Conservation (phyloP, 2,797 vertebrate species). For the Acanthurus leucopareius region DNA sequence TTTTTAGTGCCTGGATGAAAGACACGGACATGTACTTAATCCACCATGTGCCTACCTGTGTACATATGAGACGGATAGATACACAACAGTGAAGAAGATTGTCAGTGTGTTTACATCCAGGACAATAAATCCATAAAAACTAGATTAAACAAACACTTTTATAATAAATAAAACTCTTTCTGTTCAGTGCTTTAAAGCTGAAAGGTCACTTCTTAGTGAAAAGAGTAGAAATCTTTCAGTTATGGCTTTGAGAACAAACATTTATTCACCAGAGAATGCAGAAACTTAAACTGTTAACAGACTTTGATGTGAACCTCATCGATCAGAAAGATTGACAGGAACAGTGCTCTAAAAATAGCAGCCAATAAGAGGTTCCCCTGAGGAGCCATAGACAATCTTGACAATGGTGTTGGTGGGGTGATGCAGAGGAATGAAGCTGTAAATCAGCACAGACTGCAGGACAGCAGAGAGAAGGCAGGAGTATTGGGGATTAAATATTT, state of each 20-base stretch:
- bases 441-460: background rate
- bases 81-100: background rate
- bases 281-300: background rate
- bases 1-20: conserved; percentile 16
- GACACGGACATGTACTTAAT: background rate
- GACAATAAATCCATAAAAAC: background rate
- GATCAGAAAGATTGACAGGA: conserved; percentile 8
- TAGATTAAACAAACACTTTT: background rate
- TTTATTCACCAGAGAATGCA: background rate
- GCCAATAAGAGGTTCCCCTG: background rate
- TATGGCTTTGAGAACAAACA: no score
- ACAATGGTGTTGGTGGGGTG: background rate
- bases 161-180: background rate
- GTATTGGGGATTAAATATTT: background rate
- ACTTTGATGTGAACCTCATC: background rate
- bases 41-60: conserved; percentile 4
- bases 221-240: no score
- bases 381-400: background rate
- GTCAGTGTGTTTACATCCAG: background rate
- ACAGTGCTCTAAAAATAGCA: background rate
- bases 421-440: background rate
- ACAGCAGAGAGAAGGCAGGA: background rate
- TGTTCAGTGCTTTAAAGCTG: background rate
- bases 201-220: background rate
- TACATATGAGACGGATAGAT: background rate